phyloP scores from a whole-genome alignment of 2,113 vertebrate species.

The Chauna torquata region DNA sequence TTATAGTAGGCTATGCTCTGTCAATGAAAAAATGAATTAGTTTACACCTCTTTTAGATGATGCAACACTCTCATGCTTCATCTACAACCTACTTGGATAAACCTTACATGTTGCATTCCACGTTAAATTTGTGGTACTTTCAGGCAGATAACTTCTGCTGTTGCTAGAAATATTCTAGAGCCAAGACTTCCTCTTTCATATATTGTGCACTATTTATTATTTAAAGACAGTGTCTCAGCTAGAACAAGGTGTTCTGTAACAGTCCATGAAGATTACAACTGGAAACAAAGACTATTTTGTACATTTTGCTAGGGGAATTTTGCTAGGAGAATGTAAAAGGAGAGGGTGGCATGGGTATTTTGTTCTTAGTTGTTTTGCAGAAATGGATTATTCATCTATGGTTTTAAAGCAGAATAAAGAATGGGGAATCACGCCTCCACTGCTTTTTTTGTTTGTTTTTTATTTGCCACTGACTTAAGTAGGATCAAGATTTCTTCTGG shows the following conservation, averaged over 20 bases:
- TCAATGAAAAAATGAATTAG: neutral
- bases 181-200: neutral
- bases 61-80: neutral
- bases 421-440: fast-evolving
- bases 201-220: neutral
- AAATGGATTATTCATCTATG: neutral
- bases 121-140: neutral
- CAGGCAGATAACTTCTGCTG: neutral
- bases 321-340: neutral
- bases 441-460: neutral
- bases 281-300: neutral
- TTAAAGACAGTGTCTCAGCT: neutral
- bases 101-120: neutral
- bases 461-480: neutral
- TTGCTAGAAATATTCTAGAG: neutral
- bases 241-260: neutral
- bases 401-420: neutral
- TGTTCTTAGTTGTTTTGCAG: neutral
- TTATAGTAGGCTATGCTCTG: neutral
- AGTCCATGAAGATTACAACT: neutral
- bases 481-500: neutral
- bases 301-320: neutral
- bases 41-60: neutral
- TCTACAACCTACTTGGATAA: neutral
- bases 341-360: neutral